Base-by-base conservation (phyloP, 2,888 invertebrate genomes). In the Xestia xanthographa region DNA sequence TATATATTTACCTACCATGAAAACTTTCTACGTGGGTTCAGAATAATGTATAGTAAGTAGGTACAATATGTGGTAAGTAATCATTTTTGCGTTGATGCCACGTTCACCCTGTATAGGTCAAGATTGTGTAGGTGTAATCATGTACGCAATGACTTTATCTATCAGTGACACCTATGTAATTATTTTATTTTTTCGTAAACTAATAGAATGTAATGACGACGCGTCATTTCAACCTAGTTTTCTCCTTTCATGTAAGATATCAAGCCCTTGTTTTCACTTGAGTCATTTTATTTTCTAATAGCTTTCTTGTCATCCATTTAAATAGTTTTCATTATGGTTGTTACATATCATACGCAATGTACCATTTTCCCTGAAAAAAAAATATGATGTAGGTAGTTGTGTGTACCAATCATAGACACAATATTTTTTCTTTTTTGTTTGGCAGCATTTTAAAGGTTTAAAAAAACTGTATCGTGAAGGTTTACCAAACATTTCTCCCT, bases 191-290 rank as follows among this genome's bases (percentile, higher is more conserved):
- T 34, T 56, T 34, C 48, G 26, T 20, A 66, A 22, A 60, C 22
- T 62, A 56, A n/a, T 48, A 20, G 41, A 29, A n/a, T 65, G 20
- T 69, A 34, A 43, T 74, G 48, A 66, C 41, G 60, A 5, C 11
- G 45, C 60, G 20, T 53, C 22, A 14, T 71, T 53, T 56, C 22
- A 26, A 71, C 41, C 45, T 63, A 14, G 45, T 41, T 80, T 80
- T 71, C 69, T 66, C 63, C 26, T 14, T n/a, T 81, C 6, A 53
- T n/a, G n/a, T 63, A n/a, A n/a, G 38, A 20, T 9, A 50, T 26
- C 50, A n/a, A 67, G 76, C 82, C 82, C 75, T 79, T 75, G 62
- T 56, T 80, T 71, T 56, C 67, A 70, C 68, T 45, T 69, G 56
- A 45, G 45, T 76, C 45, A 82, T 76, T 63, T 48, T 26, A 67